phyloP scores from a whole-genome alignment of 2,888 invertebrate species.

The Antheraea assamensis region DNA sequence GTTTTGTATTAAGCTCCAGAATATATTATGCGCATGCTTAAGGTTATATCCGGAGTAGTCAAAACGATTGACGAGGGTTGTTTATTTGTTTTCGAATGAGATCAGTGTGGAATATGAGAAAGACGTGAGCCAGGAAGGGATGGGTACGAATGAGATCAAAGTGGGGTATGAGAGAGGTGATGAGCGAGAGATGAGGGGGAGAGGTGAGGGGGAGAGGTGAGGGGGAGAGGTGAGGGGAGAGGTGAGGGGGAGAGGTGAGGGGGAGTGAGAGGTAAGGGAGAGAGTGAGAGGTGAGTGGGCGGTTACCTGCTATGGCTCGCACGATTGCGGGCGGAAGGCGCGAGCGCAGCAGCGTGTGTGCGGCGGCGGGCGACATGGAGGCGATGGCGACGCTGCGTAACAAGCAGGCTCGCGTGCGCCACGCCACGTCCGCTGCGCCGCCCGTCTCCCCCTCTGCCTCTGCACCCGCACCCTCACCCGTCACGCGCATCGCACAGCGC shows the following conservation, averaged over 20 bases:
- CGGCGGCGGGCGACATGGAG: slow-evolving; percentile 90
- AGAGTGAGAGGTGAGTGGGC: background rate
- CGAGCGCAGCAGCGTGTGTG: slow-evolving; percentile 89
- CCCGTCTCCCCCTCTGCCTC: slow-evolving; percentile 29
- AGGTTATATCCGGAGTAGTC: too few species aligned
- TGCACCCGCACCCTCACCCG: slow-evolving; percentile 28
- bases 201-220: too few species aligned
- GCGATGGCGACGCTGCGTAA: slow-evolving; percentile 90
- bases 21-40: too few species aligned
- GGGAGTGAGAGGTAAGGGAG: background rate
- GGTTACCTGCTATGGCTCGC: slow-evolving; percentile 54
- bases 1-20: too few species aligned
- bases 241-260: background rate
- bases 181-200: too few species aligned
- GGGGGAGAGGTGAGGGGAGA: too few species aligned
- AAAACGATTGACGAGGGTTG: too few species aligned
- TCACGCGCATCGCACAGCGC: slow-evolving; percentile 23
- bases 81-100: too few species aligned
- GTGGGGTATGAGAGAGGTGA: too few species aligned
- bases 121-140: too few species aligned
- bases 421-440: slow-evolving; percentile 36
- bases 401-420: slow-evolving; percentile 82
- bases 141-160: too few species aligned
- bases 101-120: too few species aligned
- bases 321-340: slow-evolving; percentile 81